Conservation (phyloP, 1,140 invertebrate species). For the Oryctes rhinoceros region DNA sequence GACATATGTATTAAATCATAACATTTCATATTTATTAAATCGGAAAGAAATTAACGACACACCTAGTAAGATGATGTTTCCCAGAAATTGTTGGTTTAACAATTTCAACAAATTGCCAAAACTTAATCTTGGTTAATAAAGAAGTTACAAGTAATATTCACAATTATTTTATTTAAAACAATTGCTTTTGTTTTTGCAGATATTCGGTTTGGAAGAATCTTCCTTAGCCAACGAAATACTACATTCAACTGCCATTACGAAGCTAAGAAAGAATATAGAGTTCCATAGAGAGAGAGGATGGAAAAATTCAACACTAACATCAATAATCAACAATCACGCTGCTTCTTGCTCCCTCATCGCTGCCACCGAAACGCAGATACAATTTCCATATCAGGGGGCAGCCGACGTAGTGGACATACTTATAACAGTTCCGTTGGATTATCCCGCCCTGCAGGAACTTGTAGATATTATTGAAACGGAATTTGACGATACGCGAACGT, state of each 20-base stretch:
- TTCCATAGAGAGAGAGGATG: neutral
- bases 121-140: too few relatives aligned
- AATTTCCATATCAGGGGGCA: neutral
- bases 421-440: slow-evolving; percentile 7
- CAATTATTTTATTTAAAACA: too few relatives aligned
- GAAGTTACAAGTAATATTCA: too few relatives aligned
- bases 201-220: slow-evolving; percentile 61
- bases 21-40: too few relatives aligned
- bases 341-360: neutral
- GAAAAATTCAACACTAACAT: neutral
- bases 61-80: too few relatives aligned
- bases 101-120: too few relatives aligned
- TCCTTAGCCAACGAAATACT: slow-evolving; percentile 59
- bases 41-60: too few relatives aligned
- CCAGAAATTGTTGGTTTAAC: too few relatives aligned
- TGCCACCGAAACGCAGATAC: neutral
- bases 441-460: neutral
- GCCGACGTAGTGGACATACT: slow-evolving; percentile 12
- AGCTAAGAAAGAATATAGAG: neutral
- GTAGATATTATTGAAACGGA: neutral
- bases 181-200: slow-evolving; percentile 56
- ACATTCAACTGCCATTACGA: slow-evolving; percentile 46
- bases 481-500: neutral
- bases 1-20: too few relatives aligned
- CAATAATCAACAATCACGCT: neutral